Conservation (phyloP, 2,888 invertebrate species). For the Agrilus mali region DNA sequence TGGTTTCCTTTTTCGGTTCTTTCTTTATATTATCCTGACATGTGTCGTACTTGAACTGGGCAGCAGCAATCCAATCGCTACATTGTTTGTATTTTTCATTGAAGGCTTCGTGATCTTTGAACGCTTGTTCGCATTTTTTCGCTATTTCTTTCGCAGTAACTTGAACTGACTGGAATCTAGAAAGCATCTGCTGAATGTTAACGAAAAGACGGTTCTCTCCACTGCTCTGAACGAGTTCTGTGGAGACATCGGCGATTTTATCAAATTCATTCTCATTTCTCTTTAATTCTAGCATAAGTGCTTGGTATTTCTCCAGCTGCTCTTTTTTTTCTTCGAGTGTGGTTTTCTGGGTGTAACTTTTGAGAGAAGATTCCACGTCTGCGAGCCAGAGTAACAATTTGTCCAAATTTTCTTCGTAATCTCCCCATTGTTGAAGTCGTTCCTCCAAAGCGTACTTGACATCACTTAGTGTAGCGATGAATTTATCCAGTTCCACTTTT, state of each 20-base stretch:
- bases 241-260: slow-evolving; percentile 73
- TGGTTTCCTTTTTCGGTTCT: slow-evolving; percentile 44
- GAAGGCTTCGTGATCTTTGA: slow-evolving; percentile 66
- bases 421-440: slow-evolving; percentile 79
- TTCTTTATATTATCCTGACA: slow-evolving; percentile 50
- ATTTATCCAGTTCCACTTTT: slow-evolving; percentile 74
- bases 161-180: slow-evolving; percentile 81
- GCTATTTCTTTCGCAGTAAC: slow-evolving; percentile 80
- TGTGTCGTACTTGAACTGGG: slow-evolving; percentile 58
- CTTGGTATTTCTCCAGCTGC: slow-evolving; percentile 81
- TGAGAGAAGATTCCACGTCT: slow-evolving; percentile 74
- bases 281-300: slow-evolving; percentile 61
- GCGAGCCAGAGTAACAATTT: slow-evolving; percentile 71
- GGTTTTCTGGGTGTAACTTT: slow-evolving; percentile 72
- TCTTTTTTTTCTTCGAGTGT: slow-evolving; percentile 83
- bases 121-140: slow-evolving; percentile 84
- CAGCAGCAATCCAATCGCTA: slow-evolving; percentile 64
- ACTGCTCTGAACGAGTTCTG: slow-evolving; percentile 71
- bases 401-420: slow-evolving; percentile 78
- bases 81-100: slow-evolving; percentile 76
- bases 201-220: slow-evolving; percentile 79
- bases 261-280: slow-evolving; percentile 81
- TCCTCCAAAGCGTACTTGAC: slow-evolving; percentile 70
- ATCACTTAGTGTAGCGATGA: slow-evolving; percentile 61
- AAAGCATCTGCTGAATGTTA: slow-evolving; percentile 79